Percentiles rank a stretch among this genome's conserved stretches.
These are phyloP conservation scores for Zaprionus ghesquierei DNA, from an alignment of 1,140 invertebrate genomes.

Conservation along the genomic window DNA sequence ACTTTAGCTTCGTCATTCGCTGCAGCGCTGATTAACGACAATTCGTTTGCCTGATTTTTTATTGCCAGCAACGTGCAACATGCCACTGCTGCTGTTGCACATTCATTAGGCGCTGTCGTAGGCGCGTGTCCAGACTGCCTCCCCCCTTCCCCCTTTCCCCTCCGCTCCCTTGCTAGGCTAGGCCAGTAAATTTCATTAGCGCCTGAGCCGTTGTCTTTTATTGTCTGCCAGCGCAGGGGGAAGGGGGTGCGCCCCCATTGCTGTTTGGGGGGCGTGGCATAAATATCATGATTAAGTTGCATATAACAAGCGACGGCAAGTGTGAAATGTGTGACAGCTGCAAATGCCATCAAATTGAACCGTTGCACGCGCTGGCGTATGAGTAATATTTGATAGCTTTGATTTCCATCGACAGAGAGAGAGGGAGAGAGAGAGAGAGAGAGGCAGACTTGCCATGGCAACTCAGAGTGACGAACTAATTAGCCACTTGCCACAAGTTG, in stretches of 20 bases:
- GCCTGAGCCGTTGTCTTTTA: conserved; percentile 58
- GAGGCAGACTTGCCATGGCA: too few species aligned
- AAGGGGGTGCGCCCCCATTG: background rate
- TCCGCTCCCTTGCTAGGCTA: too few species aligned
- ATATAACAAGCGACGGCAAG: conserved; percentile 20
- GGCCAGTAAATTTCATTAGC: conserved; percentile 72
- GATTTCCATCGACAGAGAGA: conserved; percentile 8
- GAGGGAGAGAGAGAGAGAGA: too few species aligned
- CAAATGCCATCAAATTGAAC: conserved; percentile 2
- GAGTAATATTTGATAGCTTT: conserved; percentile 27
- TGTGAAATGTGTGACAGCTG: conserved; percentile 35
- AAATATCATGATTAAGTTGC: conserved; percentile 53
- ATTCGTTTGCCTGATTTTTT: conserved; percentile 81
- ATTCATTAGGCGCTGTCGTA: conserved; percentile 76
- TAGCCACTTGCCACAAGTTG: too few species aligned
- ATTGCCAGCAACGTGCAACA: conserved; percentile 40
- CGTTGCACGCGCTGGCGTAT: conserved; percentile 17
- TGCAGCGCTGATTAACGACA: conserved; percentile 73
- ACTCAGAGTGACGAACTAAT: too few species aligned
- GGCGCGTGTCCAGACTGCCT: conserved; percentile 52
- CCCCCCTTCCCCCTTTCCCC: background rate
- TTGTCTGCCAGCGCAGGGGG: conserved; percentile 33
- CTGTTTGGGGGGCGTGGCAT: conserved; percentile 50
- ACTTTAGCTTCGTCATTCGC: conserved; percentile 36
- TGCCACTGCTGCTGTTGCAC: conserved; percentile 43